These are phyloP conservation scores for Acrobasis repandana DNA, from an alignment of 2,888 invertebrate species.

Conservation along the genomic window DNA sequence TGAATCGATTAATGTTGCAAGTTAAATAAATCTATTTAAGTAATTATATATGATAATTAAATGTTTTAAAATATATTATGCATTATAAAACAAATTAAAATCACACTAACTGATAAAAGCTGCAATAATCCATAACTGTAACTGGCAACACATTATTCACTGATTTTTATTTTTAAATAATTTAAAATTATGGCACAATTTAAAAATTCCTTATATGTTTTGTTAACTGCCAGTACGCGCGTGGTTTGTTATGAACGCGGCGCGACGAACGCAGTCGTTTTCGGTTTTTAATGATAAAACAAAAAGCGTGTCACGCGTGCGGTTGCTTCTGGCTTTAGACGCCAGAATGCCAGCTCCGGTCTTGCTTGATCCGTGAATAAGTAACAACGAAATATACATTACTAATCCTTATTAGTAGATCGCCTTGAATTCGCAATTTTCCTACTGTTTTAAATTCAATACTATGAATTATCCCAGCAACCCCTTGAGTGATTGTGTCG, in stretches of 20 bases:
- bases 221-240: neutral
- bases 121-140: slow-evolving; percentile 13
- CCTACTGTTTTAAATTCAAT: too few species aligned
- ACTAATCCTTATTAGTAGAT: neutral
- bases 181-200: neutral
- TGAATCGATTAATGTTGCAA: neutral
- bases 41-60: neutral
- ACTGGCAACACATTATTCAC: slow-evolving; percentile 15
- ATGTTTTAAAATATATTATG: neutral
- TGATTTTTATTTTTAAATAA: neutral
- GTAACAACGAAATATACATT: neutral
- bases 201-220: neutral
- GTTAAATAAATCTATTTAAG: neutral
- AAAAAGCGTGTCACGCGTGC: slow-evolving; percentile 8
- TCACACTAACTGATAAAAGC: slow-evolving; percentile 20
- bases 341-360: neutral
- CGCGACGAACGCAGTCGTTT: neutral
- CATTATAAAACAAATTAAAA: slow-evolving; percentile 3
- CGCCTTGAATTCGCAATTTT: too few species aligned
- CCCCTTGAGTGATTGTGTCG: too few species aligned
- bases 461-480: too few species aligned
- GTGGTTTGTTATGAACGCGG: neutral
- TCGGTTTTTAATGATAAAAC: slow-evolving; percentile 11
- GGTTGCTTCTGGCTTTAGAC: slow-evolving; percentile 8
- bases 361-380: neutral